Evolutionary conservation across 2,797 vertebrate species (phyloP).

Genomic region (Hapalemur alaotrensis): DNA sequence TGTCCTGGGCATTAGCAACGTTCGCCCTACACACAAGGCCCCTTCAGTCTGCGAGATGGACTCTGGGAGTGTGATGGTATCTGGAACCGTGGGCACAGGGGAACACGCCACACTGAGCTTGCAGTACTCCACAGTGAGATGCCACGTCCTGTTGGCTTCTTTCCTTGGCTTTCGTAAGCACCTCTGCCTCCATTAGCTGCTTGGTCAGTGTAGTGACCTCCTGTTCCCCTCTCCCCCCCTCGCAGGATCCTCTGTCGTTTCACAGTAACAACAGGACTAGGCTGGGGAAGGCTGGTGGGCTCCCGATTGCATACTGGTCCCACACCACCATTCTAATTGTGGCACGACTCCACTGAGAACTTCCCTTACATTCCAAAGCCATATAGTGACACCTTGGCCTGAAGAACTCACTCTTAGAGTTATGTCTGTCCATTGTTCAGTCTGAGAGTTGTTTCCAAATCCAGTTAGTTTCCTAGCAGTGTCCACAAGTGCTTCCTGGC

Average conservation of each 20-base stretch:
- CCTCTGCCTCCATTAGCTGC: not conserved
- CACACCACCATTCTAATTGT: not conserved
- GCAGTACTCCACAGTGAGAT: not conserved
- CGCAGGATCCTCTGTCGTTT: not conserved
- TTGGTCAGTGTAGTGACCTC: not conserved
- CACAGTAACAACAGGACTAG: no score
- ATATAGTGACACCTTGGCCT: not conserved
- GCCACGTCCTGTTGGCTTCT: not conserved
- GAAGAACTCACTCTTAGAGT: not conserved
- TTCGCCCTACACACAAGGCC: not conserved
- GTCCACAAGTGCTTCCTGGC: not conserved
- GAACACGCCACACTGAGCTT: not conserved
- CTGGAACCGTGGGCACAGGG: not conserved
- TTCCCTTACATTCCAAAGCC: not conserved
- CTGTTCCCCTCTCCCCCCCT: rapidly evolving
- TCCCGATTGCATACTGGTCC: no score
- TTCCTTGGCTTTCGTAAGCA: not conserved
- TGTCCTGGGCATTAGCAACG: not conserved
- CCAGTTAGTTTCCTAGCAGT: not conserved
- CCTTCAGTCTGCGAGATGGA: not conserved
- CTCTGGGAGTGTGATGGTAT: not conserved
- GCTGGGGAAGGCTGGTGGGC: not conserved
- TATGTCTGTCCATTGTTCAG: not conserved
- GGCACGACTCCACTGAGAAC: not conserved
- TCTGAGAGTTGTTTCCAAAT: not conserved